These are phyloP conservation scores for Sceliomorpha sp. DNA, from an alignment of 2,888 invertebrate species.

Conservation along the genomic window DNA sequence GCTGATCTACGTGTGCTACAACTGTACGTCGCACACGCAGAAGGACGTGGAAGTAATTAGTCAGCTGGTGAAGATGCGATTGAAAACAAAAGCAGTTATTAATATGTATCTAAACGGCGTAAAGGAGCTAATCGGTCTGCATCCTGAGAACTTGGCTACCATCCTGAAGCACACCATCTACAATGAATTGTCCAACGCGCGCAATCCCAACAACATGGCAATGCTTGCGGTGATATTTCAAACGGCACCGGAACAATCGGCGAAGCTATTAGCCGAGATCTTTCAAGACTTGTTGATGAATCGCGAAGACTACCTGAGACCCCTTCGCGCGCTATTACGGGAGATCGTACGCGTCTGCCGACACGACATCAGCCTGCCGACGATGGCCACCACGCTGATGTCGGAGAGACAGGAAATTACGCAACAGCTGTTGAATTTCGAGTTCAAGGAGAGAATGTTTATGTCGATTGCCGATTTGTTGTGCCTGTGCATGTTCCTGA, in stretches of 20 bases:
- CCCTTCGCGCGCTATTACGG: conserved; percentile 90
- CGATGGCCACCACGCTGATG: conserved; percentile 90
- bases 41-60: conserved; percentile 89
- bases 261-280: conserved; percentile 91
- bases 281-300: conserved; percentile 92
- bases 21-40: conserved; percentile 88
- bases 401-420: conserved; percentile 84
- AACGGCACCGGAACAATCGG: conserved; percentile 90
- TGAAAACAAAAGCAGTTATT: conserved; percentile 96
- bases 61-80: conserved; percentile 91
- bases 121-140: conserved; percentile 93
- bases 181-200: conserved; percentile 94
- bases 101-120: conserved; percentile 94
- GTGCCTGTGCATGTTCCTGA: conserved; percentile 91
- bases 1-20: conserved; percentile 93
- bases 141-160: conserved; percentile 91
- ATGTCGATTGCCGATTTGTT: conserved; percentile 91
- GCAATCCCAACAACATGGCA: conserved; percentile 97
- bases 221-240: conserved; percentile 94
- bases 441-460: conserved; percentile 92
- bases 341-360: conserved; percentile 93
- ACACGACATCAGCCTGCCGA: conserved; percentile 89
- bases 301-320: conserved; percentile 94
- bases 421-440: conserved; percentile 83
- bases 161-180: conserved; percentile 95